Base-by-base conservation (phyloP, 2,888 invertebrate genomes). In the Axea sp. region DNA sequence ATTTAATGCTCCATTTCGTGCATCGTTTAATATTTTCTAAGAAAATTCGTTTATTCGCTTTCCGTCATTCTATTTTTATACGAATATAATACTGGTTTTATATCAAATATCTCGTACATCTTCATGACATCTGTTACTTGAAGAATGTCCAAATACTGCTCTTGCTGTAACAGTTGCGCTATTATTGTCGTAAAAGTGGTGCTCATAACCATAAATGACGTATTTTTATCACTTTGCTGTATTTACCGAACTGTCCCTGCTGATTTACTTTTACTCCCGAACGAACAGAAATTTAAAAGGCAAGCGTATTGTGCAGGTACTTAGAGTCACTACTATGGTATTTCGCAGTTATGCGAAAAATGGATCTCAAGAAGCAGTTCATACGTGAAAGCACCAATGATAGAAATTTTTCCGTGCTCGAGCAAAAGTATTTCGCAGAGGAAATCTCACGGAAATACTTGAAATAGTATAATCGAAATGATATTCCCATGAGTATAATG, bases 201-300 rank as follows among this genome's bases (percentile, higher is more conserved):
- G 9, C 35, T 45, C 24, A 11, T 35, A 28, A 39, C 17, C 37
- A 28, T 33, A 39, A 64, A 47, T 57, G 35, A 30, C 30, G 8
- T 26, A 37, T 35, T 65, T n/a, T 30, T 45, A 47, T 55, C 35
- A 22, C 15, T 28, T 8, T 15, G 14, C 37, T 14, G 30, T 67
- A 67, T 67, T 57, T 47, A 24, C 24, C n/a, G 12, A 30, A 57
- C 31, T 43, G 43, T 64, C 31, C 41, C n/a, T 11, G 24, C 9
- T 33, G 41, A 67, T 67, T 49, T 67, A 57, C 57, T 67, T 67
- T 67, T 49, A 67, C 57, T 39, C 24, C 31, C 30, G 26, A 57
- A 57, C 8, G 39, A 67, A 41, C 55, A 57, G 19, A 57, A 67
- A 57, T 57, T 57, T 67, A 45, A 57, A 67, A 57, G 67, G 57